Evolutionary conservation across 1,140 invertebrate genomes (phyloP), one percentile per base, ranked within the genome.

Genomic region (Penaeus japonicus): DNA sequence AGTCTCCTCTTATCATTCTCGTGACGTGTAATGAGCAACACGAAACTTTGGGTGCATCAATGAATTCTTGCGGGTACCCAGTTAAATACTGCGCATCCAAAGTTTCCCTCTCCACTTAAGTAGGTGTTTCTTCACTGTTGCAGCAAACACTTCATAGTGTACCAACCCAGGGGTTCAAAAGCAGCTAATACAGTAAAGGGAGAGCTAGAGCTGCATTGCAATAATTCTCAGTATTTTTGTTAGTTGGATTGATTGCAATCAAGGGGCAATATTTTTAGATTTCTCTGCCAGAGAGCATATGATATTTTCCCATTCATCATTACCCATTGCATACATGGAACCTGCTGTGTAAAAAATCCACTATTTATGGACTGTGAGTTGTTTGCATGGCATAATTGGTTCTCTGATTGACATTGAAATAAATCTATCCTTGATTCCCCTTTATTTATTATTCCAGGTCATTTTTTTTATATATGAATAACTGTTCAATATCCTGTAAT

Each of bases 341-440:
- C 59, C 24, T 65, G 59, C 32, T 62, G 30, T 35, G 65, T 32
- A 53, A 79, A n/a, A 24, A 18, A 79, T 54, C 39, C 77, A 22
- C 54, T 79, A 79, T 79, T 79, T 79, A 79, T 39, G 77, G 81
- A 83, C 57, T 83, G 59, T 65, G 59, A 65, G 70, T 73, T 83
- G 81, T 83, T 83, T 83, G 81, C 81, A 83, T 83, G 81, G 57
- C 81, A 83, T 83, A 62, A 65, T 83, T 83, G 59, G 57, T 59
- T 83, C 30, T 62, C 47, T 59, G 79, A 82, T 30, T 57, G 81
- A 83, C 54, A 53, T 59, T 83, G 81, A 59, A 83, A 83, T 83
- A 83, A 62, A 62, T 83, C 65, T 32, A 83, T 83, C 59, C n/a
- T 83, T 39, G 30, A 65, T 83, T 57, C 55, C 35, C 39, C 32